Base-by-base conservation (phyloP, 2,888 invertebrate species). In the Axea sp. region DNA sequence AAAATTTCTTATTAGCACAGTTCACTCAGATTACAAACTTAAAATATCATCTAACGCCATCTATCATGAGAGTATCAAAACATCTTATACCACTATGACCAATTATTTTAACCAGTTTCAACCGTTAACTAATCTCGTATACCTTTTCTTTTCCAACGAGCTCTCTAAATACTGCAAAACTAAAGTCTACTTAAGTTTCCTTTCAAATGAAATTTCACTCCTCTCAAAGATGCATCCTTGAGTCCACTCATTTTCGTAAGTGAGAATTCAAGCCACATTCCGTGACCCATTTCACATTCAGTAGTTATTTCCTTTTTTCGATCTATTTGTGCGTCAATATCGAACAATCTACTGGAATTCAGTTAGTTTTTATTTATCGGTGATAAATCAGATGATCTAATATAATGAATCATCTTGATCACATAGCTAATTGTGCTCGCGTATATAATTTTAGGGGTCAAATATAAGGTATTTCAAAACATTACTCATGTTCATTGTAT, bases 171-270 rank as follows among this genome's bases (percentile, higher is more conserved):
- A 51, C 19, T n/a, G 28, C 45, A 28, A 53, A 37, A 69, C 53
- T 41, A 60, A 59, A 51, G 33, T 57, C 49, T 15, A 57, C 39
- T 57, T 39, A 69, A 68, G 51, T 68, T 43, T 37, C 59, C 9
- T 49, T 49, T 59, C 41, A 53, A 53, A 24, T 45, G 14, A 43
- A 69, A 45, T 49, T 67, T 67, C 47, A 31, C 8, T 39, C 80
- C 77, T 77, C 11, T 26, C 12, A 19, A 31, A 28, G 22, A 14
- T 19, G 31, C 33, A 53, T 33, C 28, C 24, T 30, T 35, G 45
- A 43, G 19, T 7, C 3, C 9, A n/a, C 43, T 53, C 17, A 28
- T 53, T 62, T 49, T 8, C 22, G 19, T 31, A 39, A 30, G 15
- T 47, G n/a, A 17, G 59, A 35, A 35, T 37, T 47, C 31, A 43